Base-by-base conservation (phyloP, 2,797 vertebrate species). In the Oreortyx pictus region DNA sequence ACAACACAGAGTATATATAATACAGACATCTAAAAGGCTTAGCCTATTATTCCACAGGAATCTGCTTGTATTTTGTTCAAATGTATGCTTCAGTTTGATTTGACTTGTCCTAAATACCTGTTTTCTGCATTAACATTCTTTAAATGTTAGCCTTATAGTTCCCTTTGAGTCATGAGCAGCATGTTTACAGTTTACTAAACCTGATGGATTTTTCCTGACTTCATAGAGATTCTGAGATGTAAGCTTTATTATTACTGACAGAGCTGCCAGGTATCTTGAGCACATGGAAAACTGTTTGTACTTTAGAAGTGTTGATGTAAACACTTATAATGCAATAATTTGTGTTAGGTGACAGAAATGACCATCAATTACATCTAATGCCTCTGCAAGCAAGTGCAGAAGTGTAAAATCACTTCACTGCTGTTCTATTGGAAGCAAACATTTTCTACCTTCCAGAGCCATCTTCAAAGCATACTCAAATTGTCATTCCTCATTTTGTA, bases 121-220 rank as follows among this genome's bases (percentile, higher is more conserved):
- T 11, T 87, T 37, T 25, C 11, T 43, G 20, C 54, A 10, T 57
- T 18, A 82, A 59, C 14, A 37, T 44, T 61, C 19, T 62, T 80
- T 41, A 57, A 29, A 70, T 46, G 60, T 52, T 67, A 78, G 4
- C 6, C 37, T 88, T 60, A 39, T 11, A 47, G 47, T 37, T 73
- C 5, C 46, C 16, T 60, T 84, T 86, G 64, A 13, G 14, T 67
- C n/a, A 54, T 59, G 17, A 76, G 14, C 8, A 89, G 92, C 17
- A 7, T 35, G 4, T 74, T 92, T 72, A 37, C n/a, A 74, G 6
- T 84, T 86, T 92, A 44, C 17, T 62, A 77, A 89, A 68, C 7
- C 11, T 82, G 18, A 82, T 6, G 20, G 3, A 43, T 49, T 72
- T 90, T 52, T 43, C 13, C 39, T 82, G n/a, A 67, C 29, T 94